phyloP scores from a whole-genome alignment of 2,888 invertebrate species.

The Syritta pipiens region DNA sequence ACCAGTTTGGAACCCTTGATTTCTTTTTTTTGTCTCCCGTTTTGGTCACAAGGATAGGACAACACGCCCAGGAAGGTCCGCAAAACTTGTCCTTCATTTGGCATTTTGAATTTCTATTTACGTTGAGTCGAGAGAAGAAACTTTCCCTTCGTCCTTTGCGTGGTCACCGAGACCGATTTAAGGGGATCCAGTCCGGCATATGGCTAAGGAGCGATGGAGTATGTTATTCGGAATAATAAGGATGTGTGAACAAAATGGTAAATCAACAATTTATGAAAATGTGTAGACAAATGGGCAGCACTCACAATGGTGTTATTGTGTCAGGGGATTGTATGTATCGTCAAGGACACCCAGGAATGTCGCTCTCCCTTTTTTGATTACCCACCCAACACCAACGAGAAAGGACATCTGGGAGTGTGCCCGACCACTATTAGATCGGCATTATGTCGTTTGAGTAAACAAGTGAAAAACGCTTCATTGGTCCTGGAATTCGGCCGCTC shows the following conservation, averaged over 20 bases:
- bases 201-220: conserved; percentile 8
- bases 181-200: conserved; percentile 23
- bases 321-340: neutral
- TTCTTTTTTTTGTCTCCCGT: neutral
- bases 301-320: conserved; percentile 26
- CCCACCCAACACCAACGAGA: neutral
- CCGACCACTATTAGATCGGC: conserved; percentile 43
- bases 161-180: conserved; percentile 19
- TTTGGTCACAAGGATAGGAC: too few species aligned
- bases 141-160: neutral
- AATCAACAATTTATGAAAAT: conserved; percentile 64
- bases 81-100: conserved; percentile 16
- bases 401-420: conserved; percentile 30
- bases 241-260: conserved; percentile 55
- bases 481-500: conserved; percentile 11
- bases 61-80: neutral
- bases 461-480: conserved; percentile 46
- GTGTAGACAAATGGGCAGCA: conserved; percentile 34
- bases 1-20: conserved; percentile 1
- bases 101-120: conserved; percentile 17
- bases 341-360: conserved; percentile 1
- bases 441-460: conserved; percentile 54
- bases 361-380: neutral
- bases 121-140: neutral
- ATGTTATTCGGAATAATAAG: conserved; percentile 45